A percentile compares a stretch with the other conserved stretches of the same genome.
Conservation (phyloP, 2,888 invertebrate genomes). For the Drosophila robusta region DNA sequence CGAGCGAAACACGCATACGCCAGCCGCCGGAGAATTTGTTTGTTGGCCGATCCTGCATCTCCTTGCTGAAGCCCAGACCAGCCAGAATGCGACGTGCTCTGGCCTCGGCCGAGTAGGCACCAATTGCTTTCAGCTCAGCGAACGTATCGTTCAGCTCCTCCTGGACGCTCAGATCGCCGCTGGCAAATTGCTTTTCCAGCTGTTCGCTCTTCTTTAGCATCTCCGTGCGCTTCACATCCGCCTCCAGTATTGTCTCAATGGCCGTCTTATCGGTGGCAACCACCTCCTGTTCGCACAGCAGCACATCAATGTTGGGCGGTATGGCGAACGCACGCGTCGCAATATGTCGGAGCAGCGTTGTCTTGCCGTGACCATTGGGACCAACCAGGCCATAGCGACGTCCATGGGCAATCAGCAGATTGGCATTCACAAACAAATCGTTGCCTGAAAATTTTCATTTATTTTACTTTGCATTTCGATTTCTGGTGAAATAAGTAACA, state of each 20-base stretch:
- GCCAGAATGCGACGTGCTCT: slow-evolving; percentile 97
- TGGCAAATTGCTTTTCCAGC: slow-evolving; percentile 90
- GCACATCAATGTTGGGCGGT: slow-evolving; percentile 97
- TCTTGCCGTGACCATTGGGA: slow-evolving; percentile 99
- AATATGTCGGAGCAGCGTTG: slow-evolving; percentile 97
- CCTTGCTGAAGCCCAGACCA: slow-evolving; percentile 96
- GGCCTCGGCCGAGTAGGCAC: slow-evolving; percentile 99
- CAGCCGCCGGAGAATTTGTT: slow-evolving; percentile 97
- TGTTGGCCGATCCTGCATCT: slow-evolving; percentile 95
- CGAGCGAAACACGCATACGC: slow-evolving; percentile 99
- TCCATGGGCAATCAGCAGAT: slow-evolving; percentile 95
- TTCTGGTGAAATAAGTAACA: not conserved
- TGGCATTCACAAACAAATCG: slow-evolving; percentile 98
- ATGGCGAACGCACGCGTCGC: slow-evolving; percentile 95
- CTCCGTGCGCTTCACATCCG: slow-evolving; percentile 94
- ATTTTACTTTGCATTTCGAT: too few relatives aligned
- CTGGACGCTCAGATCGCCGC: slow-evolving; percentile 90
- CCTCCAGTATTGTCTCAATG: slow-evolving; percentile 96
- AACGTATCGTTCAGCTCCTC: slow-evolving; percentile 95
- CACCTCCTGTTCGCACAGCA: slow-evolving; percentile 99
- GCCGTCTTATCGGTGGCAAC: slow-evolving; percentile 97
- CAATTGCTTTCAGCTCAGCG: slow-evolving; percentile 97
- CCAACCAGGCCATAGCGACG: slow-evolving; percentile 98
- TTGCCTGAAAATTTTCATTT: too few relatives aligned
- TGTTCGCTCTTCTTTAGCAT: slow-evolving; percentile 93